Base-by-base conservation (phyloP, 2,797 vertebrate species). In the Tiaroga cobitis region DNA sequence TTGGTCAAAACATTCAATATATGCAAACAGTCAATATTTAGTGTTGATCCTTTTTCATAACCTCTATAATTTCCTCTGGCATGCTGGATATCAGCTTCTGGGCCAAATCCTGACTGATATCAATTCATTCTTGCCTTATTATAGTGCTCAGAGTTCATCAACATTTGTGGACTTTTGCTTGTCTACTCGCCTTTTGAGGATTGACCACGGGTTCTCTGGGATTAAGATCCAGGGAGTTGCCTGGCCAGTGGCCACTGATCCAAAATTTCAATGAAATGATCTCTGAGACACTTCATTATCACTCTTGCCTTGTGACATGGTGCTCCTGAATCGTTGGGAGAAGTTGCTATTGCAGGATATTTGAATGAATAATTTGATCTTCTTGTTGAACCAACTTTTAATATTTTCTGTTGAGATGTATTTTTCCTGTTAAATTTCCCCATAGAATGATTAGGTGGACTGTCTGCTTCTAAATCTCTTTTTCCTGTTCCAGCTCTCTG, bases 401-500 rank as follows among this genome's bases (percentile, higher is more conserved):
- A 21, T 32, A 18, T 54, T 37, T 70, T 41, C 37, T 46, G 21
- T 54, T 32, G 77, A 51, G 63, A 41, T 67, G 21, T 73, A 34
- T 75, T 75, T 51, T 75, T 19, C 15, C 8, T n/a, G 49, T 56
- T 37, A 76, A 37, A 75, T 75, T 75, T 75, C 51, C 51, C 13
- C 0, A n/a, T 41, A 1, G 75, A 37, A 59, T 13, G 8, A 41
- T 26, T 8, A 41, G 11, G 18, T 56, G n/a, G 41, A 65, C 72
- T 68, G 9, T 56, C 61, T 75, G 61, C 43, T 41, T 69, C 46
- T 65, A 61, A 49, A 67, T 41, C 10, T 75, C 54, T 61, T 49
- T 51, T 67, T 39, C 73, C 18, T 76, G 59, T n/a, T 83, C 29
- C 93, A 97, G 97, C 95, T 0, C 24, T 90, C 88, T 97, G 96